Evolutionary conservation across 2,888 invertebrate species (phyloP).

Genomic region (Girardia tigrina): DNA sequence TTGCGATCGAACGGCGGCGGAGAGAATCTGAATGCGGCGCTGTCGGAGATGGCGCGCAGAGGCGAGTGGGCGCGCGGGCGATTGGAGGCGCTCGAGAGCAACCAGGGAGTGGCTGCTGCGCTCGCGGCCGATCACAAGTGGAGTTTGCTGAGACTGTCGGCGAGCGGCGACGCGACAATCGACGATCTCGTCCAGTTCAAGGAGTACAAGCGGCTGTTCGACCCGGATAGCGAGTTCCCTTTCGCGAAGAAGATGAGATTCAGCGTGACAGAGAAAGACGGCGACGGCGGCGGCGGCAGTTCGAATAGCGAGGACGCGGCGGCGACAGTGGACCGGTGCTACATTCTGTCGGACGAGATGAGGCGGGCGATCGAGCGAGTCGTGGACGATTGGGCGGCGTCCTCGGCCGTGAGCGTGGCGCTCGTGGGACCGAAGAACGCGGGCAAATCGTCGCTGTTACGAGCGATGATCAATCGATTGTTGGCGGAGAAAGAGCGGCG

Average conservation of each 20-base stretch:
- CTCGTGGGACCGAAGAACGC: neutral
- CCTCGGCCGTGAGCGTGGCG: neutral
- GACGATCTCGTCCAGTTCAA: neutral
- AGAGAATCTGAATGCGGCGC: no score
- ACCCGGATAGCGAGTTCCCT: neutral
- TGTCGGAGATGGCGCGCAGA: no score
- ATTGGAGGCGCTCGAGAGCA: no score
- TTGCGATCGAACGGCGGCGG: no score
- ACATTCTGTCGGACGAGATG: neutral
- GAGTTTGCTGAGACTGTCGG: neutral
- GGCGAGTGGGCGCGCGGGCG: no score
- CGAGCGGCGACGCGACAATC: neutral
- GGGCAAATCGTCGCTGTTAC: neutral
- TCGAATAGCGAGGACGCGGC: no score
- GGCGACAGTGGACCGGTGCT: no score
- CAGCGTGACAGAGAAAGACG: no score
- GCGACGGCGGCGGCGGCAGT: no score
- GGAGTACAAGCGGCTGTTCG: neutral
- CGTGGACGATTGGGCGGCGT: neutral
- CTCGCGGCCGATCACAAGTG: neutral
- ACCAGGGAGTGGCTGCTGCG: no score
- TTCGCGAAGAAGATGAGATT: neutral
- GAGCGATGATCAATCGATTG: neutral
- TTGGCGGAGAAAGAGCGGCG: no score
- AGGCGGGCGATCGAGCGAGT: neutral